phyloP scores from a whole-genome alignment of 2,797 vertebrate species.

The Sarcoramphus papa region DNA sequence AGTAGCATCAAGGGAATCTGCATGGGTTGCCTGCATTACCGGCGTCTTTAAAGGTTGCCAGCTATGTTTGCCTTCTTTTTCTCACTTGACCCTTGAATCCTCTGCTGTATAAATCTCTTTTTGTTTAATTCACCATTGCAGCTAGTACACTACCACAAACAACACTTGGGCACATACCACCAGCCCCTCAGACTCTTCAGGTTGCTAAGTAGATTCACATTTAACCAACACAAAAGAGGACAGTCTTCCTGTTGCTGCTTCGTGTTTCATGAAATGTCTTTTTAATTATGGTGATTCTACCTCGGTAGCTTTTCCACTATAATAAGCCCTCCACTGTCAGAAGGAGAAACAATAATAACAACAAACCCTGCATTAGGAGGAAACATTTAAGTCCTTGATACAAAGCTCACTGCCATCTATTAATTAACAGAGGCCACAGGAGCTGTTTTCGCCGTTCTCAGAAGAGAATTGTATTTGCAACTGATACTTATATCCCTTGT shows the following conservation, averaged over 20 bases:
- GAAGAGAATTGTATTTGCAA: background rate
- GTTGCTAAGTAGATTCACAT: background rate
- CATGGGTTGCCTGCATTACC: background rate
- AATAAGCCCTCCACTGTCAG: background rate
- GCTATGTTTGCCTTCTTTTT: background rate
- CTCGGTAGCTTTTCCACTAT: background rate
- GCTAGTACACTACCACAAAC: background rate
- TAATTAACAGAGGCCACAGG: constrained; percentile 26
- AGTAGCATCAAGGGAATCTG: background rate
- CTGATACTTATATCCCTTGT: background rate
- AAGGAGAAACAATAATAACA: constrained; percentile 9
- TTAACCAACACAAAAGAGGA: background rate
- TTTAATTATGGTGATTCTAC: constrained; percentile 45
- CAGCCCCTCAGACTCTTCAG: background rate
- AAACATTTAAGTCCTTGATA: background rate
- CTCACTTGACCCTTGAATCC: background rate
- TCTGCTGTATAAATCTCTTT: background rate
- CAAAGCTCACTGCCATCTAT: background rate
- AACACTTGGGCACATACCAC: background rate
- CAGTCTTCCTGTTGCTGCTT: background rate
- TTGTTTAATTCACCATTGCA: background rate
- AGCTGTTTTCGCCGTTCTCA: background rate
- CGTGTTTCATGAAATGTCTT: background rate
- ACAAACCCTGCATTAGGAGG: background rate
- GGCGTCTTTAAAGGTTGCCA: background rate